These are phyloP conservation scores for Agonopterix subpropinquella DNA, from an alignment of 2,888 invertebrate genomes.

Conservation along the genomic window DNA sequence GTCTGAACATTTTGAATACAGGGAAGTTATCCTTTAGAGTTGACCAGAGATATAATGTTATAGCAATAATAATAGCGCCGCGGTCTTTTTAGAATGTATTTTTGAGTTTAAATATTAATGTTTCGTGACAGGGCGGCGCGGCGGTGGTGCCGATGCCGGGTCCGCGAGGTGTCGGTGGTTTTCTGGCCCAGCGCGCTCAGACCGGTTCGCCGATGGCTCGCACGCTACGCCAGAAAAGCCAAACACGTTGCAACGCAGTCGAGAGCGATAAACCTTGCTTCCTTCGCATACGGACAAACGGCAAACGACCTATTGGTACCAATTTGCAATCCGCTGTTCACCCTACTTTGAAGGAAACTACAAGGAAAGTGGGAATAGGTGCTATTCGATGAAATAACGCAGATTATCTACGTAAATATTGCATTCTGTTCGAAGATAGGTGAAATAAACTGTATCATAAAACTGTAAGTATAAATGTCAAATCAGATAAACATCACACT, in stretches of 20 bases:
- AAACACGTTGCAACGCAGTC: conserved; percentile 53
- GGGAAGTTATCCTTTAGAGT: conserved; percentile 30
- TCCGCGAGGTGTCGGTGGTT: conserved; percentile 68
- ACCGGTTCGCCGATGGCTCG: conserved; percentile 62
- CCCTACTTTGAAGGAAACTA: conserved; percentile 3
- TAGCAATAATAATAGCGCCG: conserved; percentile 57
- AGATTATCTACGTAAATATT: background rate
- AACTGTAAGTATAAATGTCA: background rate
- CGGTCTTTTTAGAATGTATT: conserved; percentile 48
- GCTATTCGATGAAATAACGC: background rate
- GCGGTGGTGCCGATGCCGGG: conserved; percentile 31
- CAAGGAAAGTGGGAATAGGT: conserved; percentile 1
- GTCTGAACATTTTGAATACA: background rate
- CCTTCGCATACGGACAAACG: conserved; percentile 45
- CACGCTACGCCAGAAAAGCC: conserved; percentile 58
- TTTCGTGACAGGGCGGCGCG: conserved; percentile 67
- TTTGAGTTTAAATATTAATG: conserved; percentile 64
- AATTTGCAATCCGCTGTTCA: conserved; percentile 45
- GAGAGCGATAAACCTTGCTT: conserved; percentile 65
- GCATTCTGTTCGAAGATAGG: background rate
- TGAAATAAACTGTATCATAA: conserved; percentile 28
- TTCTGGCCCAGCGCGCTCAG: conserved; percentile 68
- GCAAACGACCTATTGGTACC: conserved; percentile 62
- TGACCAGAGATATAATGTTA: conserved; percentile 40
- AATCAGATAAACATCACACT: too few species aligned